Evolutionary conservation across 2,113 vertebrate genomes (phyloP), one percentile per base, ranked within the genome.

Genomic region (Suncus etruscus): DNA sequence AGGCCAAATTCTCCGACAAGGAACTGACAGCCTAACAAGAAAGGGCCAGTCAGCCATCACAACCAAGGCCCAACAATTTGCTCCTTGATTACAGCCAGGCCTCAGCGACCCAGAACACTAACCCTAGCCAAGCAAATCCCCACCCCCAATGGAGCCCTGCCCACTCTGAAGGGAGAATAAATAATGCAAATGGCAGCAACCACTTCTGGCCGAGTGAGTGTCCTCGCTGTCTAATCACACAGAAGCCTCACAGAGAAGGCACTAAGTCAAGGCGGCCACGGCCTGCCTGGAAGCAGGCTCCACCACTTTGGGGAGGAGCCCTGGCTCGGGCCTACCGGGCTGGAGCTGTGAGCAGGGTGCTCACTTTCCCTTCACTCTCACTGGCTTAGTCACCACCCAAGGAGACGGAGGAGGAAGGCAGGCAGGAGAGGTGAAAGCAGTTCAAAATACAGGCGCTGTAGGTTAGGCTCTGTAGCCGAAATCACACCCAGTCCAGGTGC

Each of bases 1-100:
- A 97, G 98, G 97, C 97, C 97, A 98, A 98, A 98, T 96, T 97
- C 98, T 98, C 98, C 97, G 98, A 98, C 98, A 98, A 98, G 97
- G 98, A 99, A 99, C 98, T 97, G 96, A 97, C 96, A 97, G 97
- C 97, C 97, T 97, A 96, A 92, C 32, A 69, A 97, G 78, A 93
- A 63, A 47, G 73, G 82, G 76, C 31, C 79, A 76, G 10, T 16
- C 14, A 66, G 65, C 15, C 6, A 83, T 94, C 61, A 84, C 69
- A 66, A 77, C 74, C 77, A 83, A 89, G 58, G 63, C 27, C 75
- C 58, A 27, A 48, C 14, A 47, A 74, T 31, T 69, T 92, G 61
- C 32, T 80, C 65, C 66, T 16, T 83, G 29, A 27, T 66, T 73
- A 83, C 22, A 78, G 32, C 78, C n/a, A 75, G 79, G 63, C 47